These are phyloP conservation scores for Numenius arquata DNA, from an alignment of 2,113 vertebrate genomes.

Conservation along the genomic window DNA sequence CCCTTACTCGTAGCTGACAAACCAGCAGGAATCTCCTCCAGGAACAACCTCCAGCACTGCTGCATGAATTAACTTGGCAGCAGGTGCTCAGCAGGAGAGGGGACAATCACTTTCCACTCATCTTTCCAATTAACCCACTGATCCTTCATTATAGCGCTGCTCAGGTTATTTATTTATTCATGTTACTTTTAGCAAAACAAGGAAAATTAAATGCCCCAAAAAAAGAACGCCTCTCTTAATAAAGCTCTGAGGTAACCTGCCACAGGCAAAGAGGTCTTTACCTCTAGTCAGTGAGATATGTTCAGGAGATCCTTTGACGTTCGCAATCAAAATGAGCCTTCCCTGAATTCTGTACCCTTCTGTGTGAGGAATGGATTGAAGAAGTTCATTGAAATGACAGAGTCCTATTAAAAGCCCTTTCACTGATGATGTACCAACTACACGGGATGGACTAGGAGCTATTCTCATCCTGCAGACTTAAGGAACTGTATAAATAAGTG, in stretches of 20 bases:
- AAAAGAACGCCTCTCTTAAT: neutral
- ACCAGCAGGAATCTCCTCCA: conserved; percentile 20
- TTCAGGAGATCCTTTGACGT: neutral
- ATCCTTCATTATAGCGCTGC: neutral
- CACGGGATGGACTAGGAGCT: neutral
- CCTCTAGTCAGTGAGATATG: neutral
- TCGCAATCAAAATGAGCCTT: neutral
- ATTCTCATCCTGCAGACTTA: neutral
- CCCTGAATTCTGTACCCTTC: neutral
- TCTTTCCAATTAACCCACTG: conserved; percentile 51
- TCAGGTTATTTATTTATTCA: conserved; percentile 11
- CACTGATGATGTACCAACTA: neutral
- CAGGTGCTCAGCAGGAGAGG: conserved; percentile 36
- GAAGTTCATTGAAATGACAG: neutral
- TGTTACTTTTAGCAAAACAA: conserved; percentile 4
- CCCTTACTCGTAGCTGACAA: neutral
- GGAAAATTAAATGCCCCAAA: neutral
- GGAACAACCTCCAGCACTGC: conserved; percentile 3
- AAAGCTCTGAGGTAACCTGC: neutral
- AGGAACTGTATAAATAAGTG: neutral
- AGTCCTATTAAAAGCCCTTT: neutral
- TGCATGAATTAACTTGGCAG: conserved; percentile 41
- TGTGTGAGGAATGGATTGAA: neutral
- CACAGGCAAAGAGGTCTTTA: neutral
- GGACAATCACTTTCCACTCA: neutral